Percentiles rank a stretch among this genome's conserved stretches.
phyloP scores from a whole-genome alignment of 2,113 vertebrate species.

The Tenrec ecaudatus region DNA sequence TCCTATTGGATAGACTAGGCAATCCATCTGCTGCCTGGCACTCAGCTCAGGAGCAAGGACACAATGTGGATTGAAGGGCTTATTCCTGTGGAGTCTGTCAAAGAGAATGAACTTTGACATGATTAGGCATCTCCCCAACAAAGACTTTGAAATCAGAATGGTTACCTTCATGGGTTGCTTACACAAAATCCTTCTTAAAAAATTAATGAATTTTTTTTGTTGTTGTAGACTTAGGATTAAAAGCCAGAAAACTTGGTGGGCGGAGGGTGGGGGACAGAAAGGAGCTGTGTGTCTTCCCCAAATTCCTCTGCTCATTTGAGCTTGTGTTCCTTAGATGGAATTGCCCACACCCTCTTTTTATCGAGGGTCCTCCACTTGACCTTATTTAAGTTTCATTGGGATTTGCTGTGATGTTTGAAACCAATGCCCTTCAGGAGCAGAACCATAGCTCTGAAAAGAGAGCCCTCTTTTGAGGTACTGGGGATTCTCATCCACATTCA shows the following conservation, averaged over 20 bases:
- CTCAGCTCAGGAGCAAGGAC: constrained; percentile 59
- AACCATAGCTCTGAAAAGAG: constrained; percentile 80
- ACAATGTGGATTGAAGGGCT: constrained; percentile 59
- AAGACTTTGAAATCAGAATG: constrained; percentile 74
- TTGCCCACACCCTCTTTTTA: constrained; percentile 86
- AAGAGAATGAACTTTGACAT: constrained; percentile 68
- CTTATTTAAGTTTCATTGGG: constrained; percentile 88
- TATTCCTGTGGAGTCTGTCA: constrained; percentile 80
- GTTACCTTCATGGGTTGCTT: constrained; percentile 76
- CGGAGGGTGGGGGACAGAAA: constrained; percentile 66
- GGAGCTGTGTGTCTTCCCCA: constrained; percentile 58
- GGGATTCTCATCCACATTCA: constrained; percentile 78
- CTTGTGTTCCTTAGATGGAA: constrained; percentile 80
- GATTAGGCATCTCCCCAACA: constrained; percentile 56
- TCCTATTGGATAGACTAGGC: constrained; percentile 90
- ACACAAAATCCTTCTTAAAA: constrained; percentile 66
- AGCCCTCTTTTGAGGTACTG: constrained; percentile 77
- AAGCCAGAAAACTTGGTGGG: constrained; percentile 50
- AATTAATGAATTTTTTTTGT: constrained; percentile 24
- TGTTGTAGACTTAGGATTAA: not conserved
- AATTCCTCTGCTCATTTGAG: constrained; percentile 74
- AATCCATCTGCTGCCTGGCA: constrained; percentile 78
- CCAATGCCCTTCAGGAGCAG: constrained; percentile 79
- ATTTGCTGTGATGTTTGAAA: constrained; percentile 83
- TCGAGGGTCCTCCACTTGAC: constrained; percentile 87